Base-by-base conservation (phyloP, 2,113 vertebrate species). In the Cyrtonyx montezumae region DNA sequence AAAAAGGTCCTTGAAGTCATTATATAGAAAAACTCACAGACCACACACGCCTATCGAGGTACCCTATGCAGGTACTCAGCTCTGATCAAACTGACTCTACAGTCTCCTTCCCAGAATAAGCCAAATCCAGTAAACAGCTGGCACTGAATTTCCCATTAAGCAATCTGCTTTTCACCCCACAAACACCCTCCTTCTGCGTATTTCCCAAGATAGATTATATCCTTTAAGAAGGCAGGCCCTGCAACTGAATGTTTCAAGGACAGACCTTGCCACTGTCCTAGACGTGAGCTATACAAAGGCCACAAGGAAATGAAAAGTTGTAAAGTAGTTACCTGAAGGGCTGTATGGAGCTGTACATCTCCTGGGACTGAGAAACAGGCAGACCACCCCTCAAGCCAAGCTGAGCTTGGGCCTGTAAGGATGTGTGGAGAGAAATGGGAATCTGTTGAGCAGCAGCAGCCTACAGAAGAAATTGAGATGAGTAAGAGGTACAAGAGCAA, bases 401-500 rank as follows among this genome's bases (percentile, higher is more conserved):
- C 97, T 99, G 99, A 75, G 99, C 99, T 93, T 99, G 99, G 48
- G 99, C 99, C 97, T 99, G 99, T 85, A 99, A 98, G 81, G 99
- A 99, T 1, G 99, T 99, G 97, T 99, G 99, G 12, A 99, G 97
- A 56, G 99, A 99, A 88, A 99, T 99, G 15, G 99, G 99, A 93
- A 99, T 99, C 97, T 99, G 99, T 97, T 99, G 99, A 95, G 99
- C 98, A 51, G 99, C 98, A 34, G 99, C 98, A 14, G 99, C 99
- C 99, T 99, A 97, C 12, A 85, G 19, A 80, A 79, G 18, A 88
- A 79, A 84, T 61, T 4, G 84, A 36, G n/a, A 75, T 74, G 13
- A 83, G 19, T 79, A 32, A 87, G 87, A 90, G 4, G 23, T 37
- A 30, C 30, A 34, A 69, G 3, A 74, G 21, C 12, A 87, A 70